Base-by-base conservation (phyloP, 2,113 vertebrate species). In the Xenus cinereus region DNA sequence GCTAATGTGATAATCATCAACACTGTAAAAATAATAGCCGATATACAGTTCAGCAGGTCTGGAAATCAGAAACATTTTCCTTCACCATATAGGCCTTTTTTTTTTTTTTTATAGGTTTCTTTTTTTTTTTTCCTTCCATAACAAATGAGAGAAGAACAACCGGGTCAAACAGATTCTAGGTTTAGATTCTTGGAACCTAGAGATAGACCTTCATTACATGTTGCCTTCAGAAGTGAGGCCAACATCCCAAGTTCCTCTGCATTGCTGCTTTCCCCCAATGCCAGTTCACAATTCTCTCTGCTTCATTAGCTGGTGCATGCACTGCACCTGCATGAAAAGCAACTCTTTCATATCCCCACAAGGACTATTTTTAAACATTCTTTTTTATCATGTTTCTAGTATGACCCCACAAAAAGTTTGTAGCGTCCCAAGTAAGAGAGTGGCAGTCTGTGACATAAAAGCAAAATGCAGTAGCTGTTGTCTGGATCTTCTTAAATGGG, bases 1-100 rank as follows among this genome's bases (percentile, higher is more conserved):
- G 63, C 46, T 91, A 95, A 81, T 62, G 64, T 87, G 74, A 87
- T 79, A 89, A 69, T 73, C 57, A 82, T 87, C 84, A 92, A 69
- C 86, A 50, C 26, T 63, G 41, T 74, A 79, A 87, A 95, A 81
- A 76, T 43, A 72, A 81, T 59, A 89, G 26, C 48, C 7, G 15
- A 72, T 68, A 86, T 33, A 50, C 35, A 81, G 73, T 89, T 92
- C 39, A 67, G 83, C 73, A 69, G 60, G 60, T 79, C 66, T 87
- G 80, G 41, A 16, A 86, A 75, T 81, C 30, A 51, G 57, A 90
- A 86, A 7, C 3, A 68, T 46, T 90, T 83, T 60, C 67, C 64
- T 84, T 90, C 27, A 51, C 22, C 0, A 0, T 33, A 62, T 14
- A 90, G 41, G 41, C 26, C 50, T 46, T 46, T 46, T 46, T 46